Evolutionary conservation across 1,140 invertebrate genomes (phyloP).

Genomic region (Eufriesea mexicana): DNA sequence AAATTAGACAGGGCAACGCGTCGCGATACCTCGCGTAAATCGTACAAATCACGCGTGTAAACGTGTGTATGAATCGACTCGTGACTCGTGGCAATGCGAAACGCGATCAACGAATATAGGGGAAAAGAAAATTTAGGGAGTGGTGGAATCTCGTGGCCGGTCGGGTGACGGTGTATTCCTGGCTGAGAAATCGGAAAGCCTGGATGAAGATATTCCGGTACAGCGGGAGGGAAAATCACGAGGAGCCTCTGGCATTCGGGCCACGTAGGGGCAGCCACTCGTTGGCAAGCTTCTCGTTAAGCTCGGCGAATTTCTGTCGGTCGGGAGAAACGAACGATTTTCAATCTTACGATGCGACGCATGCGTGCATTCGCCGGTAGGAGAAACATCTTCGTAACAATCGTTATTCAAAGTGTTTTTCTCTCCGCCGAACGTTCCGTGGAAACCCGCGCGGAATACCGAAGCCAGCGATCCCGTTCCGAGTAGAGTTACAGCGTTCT

Average conservation of each 20-base stretch:
- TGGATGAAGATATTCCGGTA: constrained; percentile 29
- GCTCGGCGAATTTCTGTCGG: constrained; percentile 32
- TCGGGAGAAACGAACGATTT: constrained; percentile 28
- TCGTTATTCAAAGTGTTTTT: constrained; percentile 34
- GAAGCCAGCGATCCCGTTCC: not conserved
- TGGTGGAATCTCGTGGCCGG: no score
- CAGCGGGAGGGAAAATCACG: constrained; percentile 31
- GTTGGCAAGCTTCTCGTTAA: constrained; percentile 48
- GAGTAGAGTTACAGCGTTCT: not conserved
- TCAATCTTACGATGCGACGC: constrained; percentile 29
- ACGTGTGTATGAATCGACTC: no score
- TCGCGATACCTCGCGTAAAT: no score
- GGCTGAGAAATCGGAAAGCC: not conserved
- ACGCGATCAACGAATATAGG: no score
- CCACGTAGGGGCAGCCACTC: constrained; percentile 45
- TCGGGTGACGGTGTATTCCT: no score
- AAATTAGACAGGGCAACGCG: no score
- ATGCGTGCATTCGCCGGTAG: not conserved
- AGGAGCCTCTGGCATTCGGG: constrained; percentile 13
- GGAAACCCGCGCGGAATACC: not conserved
- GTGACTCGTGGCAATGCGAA: no score
- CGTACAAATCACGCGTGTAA: no score
- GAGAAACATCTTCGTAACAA: constrained; percentile 41
- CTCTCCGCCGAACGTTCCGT: not conserved
- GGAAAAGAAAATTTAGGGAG: no score